Percentiles rank a stretch among this genome's conserved stretches.
phyloP scores from a whole-genome alignment of 2,888 invertebrate species.

The Drosophila neoperkinsi region DNA sequence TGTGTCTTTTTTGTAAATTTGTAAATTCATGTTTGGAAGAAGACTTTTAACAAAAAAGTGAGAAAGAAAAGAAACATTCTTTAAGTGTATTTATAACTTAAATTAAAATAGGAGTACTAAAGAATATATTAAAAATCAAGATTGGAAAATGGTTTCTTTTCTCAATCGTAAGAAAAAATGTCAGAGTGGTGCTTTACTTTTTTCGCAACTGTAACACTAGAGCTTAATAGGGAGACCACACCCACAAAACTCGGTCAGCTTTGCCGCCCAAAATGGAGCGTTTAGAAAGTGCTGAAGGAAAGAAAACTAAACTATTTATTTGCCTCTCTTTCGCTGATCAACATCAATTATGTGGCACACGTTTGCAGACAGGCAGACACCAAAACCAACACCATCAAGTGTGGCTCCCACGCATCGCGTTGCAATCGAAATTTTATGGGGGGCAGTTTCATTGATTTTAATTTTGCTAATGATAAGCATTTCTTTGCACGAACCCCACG shows the following conservation, averaged over 20 bases:
- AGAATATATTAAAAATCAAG: not conserved
- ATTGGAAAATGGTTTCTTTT: not conserved
- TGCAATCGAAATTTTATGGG: constrained; percentile 74
- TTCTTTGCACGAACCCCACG: constrained; percentile 64
- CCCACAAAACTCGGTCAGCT: constrained; percentile 27
- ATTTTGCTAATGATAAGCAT: constrained; percentile 78
- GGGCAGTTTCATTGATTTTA: constrained; percentile 79
- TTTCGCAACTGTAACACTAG: not conserved
- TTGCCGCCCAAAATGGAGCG: constrained; percentile 35
- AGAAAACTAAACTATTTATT: constrained; percentile 69
- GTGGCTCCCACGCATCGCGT: constrained; percentile 65
- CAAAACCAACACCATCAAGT: not conserved
- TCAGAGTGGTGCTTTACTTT: not conserved
- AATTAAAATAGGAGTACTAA: not conserved
- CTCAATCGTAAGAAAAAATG: too few species aligned
- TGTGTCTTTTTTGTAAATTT: not conserved
- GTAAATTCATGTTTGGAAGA: too few species aligned
- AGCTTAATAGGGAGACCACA: constrained; percentile 36
- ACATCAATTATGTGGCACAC: constrained; percentile 76
- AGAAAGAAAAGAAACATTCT: too few species aligned
- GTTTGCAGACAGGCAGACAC: constrained; percentile 55
- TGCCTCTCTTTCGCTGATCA: constrained; percentile 38
- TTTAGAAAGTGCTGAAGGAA: constrained; percentile 67
- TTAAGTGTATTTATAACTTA: not conserved
- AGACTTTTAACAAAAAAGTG: not conserved